These are phyloP conservation scores for Batillaria attramentaria DNA, from an alignment of 1,140 invertebrate species.

Conservation along the genomic window DNA sequence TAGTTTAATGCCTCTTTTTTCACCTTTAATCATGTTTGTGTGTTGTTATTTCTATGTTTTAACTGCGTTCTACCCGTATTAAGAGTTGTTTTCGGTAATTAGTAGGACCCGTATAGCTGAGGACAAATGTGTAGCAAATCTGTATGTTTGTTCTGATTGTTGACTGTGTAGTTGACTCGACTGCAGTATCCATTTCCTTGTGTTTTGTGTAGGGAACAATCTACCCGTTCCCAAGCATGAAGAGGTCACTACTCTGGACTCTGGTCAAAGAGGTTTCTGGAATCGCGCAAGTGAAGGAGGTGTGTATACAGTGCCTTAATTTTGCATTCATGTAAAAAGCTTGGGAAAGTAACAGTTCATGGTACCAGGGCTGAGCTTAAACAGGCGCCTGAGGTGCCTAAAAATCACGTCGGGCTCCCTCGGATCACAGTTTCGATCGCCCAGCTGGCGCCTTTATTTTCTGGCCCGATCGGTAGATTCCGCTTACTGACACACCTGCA, in stretches of 20 bases:
- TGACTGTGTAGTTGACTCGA: not conserved
- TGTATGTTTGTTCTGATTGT: not conserved
- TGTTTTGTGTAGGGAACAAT: conserved; percentile 56
- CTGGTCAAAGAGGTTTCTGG: conserved; percentile 48
- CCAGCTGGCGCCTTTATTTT: not conserved
- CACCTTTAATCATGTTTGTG: too few species aligned
- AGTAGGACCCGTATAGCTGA: too few species aligned
- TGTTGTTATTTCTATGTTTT: too few species aligned
- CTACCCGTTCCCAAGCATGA: conserved; percentile 52
- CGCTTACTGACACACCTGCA: too few species aligned
- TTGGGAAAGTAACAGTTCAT: not conserved
- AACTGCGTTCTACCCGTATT: too few species aligned
- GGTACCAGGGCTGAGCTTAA: not conserved
- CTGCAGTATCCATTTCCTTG: conserved; percentile 1
- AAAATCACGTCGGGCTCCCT: too few species aligned
- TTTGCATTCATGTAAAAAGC: not conserved
- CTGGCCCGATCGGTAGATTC: too few species aligned
- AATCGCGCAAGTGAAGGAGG: conserved; percentile 54
- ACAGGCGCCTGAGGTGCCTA: too few species aligned
- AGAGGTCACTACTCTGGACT: conserved; percentile 42
- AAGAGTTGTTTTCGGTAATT: too few species aligned
- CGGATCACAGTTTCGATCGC: too few species aligned
- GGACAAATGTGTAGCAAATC: not conserved
- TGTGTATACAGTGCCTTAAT: conserved; percentile 30
- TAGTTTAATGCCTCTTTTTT: too few species aligned